Evolutionary conservation across 1,140 invertebrate genomes (phyloP).

Genomic region (Leguminivora glycinivorella): DNA sequence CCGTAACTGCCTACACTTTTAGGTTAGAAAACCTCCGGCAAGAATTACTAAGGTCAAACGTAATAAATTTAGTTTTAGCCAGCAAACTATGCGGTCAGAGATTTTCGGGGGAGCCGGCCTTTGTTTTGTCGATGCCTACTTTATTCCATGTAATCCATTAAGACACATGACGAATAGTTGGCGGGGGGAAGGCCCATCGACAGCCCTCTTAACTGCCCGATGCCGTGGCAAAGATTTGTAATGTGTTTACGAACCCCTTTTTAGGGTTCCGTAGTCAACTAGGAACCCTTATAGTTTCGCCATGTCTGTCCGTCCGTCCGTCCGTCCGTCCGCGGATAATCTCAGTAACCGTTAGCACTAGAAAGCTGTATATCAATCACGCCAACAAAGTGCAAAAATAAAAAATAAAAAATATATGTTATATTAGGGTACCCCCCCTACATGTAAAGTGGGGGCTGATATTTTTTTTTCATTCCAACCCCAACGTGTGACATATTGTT

Average conservation of each 20-base stretch:
- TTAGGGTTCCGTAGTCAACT: no score
- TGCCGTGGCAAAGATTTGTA: slow-evolving; percentile 68
- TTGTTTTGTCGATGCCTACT: slow-evolving; percentile 73
- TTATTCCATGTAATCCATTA: slow-evolving; percentile 76
- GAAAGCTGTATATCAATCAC: no score
- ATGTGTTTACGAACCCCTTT: slow-evolving; percentile 70
- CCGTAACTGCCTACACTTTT: slow-evolving; percentile 61
- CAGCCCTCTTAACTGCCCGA: slow-evolving; percentile 65
- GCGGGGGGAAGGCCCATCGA: slow-evolving; percentile 60
- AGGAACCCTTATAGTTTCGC: no score
- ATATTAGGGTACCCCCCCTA: no score
- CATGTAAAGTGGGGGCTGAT: no score
- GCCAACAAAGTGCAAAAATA: no score
- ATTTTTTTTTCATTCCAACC: no score
- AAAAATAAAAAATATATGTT: no score
- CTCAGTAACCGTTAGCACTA: no score
- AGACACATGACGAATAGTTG: slow-evolving; percentile 68
- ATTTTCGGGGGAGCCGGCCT: slow-evolving; percentile 61
- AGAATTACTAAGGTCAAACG: slow-evolving; percentile 75
- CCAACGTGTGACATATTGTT: no score
- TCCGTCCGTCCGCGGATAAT: no score
- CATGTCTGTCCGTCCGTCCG: no score
- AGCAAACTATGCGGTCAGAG: slow-evolving; percentile 71
- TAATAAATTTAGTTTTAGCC: slow-evolving; percentile 76
- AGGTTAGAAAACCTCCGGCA: slow-evolving; percentile 64